A percentile compares a stretch with the other conserved stretches of the same genome.
These are phyloP conservation scores for Stomatorhinus ivindoensis DNA, from an alignment of 2,113 vertebrate species.

Conservation along the genomic window DNA sequence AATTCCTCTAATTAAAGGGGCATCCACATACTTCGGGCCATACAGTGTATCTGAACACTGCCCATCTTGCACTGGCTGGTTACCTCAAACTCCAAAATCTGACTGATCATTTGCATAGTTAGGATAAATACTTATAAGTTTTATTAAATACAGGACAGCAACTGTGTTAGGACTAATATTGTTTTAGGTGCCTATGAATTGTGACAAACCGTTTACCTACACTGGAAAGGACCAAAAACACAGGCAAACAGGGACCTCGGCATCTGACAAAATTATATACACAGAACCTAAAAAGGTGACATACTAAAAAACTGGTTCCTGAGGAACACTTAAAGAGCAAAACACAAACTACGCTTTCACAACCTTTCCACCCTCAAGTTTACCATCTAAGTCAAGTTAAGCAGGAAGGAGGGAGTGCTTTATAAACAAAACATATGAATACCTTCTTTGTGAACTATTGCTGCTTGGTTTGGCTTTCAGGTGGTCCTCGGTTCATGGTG, in stretches of 20 bases:
- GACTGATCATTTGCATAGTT: not conserved
- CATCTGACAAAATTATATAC: not conserved
- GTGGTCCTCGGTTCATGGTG: not conserved
- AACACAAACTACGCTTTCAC: not conserved
- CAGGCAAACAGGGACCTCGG: not conserved
- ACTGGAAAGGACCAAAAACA: not conserved
- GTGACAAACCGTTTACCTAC: not conserved
- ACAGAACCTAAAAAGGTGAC: not conserved
- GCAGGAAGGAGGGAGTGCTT: conserved; percentile 1
- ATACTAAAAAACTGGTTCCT: not conserved
- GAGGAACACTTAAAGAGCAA: not conserved
- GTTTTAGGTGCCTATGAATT: not conserved
- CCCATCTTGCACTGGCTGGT: not conserved
- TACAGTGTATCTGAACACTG: not conserved
- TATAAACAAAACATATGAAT: not conserved
- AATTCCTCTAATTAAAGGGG: not conserved
- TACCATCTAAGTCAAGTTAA: not conserved
- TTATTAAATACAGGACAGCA: not conserved
- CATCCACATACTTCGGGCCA: not conserved
- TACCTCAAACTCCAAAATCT: not conserved
- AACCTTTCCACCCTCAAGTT: not conserved
- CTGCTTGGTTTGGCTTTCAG: not conserved
- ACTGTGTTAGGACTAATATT: not conserved
- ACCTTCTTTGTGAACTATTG: not conserved
- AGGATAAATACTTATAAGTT: not conserved